Evolutionary conservation across 2,888 invertebrate species (phyloP), one percentile per base, ranked within the genome.

Genomic region (Liposcelis brunnea): DNA sequence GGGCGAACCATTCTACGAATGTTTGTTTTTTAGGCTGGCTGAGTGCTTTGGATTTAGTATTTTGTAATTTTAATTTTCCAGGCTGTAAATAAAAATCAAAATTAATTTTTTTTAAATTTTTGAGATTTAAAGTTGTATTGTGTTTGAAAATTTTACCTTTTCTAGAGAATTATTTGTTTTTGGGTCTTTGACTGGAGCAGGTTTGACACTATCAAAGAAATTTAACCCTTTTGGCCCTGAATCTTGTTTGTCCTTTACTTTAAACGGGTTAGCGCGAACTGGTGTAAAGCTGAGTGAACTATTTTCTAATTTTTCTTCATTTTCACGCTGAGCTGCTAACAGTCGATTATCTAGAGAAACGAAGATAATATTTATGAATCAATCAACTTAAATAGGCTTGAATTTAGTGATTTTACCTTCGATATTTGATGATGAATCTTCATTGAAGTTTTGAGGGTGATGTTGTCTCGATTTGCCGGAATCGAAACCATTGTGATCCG

Each of bases 1-100:
- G 67, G 1, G 66, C 61, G 51, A 70, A 75, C 77, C 77, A 79
- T 31, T 67, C 65, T 16, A 71, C 61, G 54, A 77, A 77, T 3
- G 68, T 64, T 56, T 71, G 69, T n/a, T 64, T 65, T 26, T 61
- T 43, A 2, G 42, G 43, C 6, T 35, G 12, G 26, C 8, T 26
- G n/a, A n/a, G n/a, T 26, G 26, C 26, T 8, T 26, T 26, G 26
- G 48, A 49, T 18, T 43, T 48, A 38, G 33, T 47, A 43, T 35
- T 46, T 26, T 26, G 26, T 26, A 6, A 6, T 26, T 26, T 4
- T 26, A 8, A 8, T 26, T 26, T 26, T 4, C 4, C 26, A 4
- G 26, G 26, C 26, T 26, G 26, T 6, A 26, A 26, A 26, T 6
- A 26, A 26, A 10, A 26, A 31, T 42, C n/a, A 26, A 42, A 7